Evolutionary conservation across 2,113 vertebrate genomes (phyloP).

Genomic region (Petrocephalus microphthalmus): DNA sequence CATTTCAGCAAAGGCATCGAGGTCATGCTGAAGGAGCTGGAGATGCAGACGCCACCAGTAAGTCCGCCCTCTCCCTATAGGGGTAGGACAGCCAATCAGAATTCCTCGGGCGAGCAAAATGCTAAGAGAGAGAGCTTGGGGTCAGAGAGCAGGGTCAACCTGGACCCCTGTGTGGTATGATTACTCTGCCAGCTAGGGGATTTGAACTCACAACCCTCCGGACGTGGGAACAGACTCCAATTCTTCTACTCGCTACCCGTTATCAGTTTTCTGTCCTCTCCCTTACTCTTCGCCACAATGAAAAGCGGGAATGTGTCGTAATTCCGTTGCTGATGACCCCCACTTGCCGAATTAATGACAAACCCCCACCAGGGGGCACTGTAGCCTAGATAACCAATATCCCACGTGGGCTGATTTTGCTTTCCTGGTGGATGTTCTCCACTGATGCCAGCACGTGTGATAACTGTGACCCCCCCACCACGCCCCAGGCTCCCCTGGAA

Average conservation of each 20-base stretch:
- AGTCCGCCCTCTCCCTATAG: constrained; percentile 15
- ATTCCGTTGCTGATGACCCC: background rate
- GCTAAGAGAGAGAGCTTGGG: background rate
- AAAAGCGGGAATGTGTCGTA: background rate
- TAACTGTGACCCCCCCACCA: background rate
- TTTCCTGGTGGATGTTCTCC: background rate
- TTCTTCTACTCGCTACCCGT: background rate
- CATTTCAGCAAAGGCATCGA: constrained; percentile 66
- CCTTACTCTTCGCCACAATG: background rate
- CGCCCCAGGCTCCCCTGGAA: background rate
- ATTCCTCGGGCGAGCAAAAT: background rate
- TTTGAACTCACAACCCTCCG: background rate
- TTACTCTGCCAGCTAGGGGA: background rate
- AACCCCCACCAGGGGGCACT: constrained; percentile 16
- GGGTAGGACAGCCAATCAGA: background rate
- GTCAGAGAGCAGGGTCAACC: background rate
- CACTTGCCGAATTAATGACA: background rate
- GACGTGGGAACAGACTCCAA: background rate
- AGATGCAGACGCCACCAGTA: constrained; percentile 51
- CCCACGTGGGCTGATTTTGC: background rate
- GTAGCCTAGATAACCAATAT: background rate
- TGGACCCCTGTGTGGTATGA: background rate
- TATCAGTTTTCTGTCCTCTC: background rate
- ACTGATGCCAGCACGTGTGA: background rate
- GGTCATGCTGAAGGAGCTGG: constrained; percentile 53